Evolutionary conservation across 2,888 invertebrate species (phyloP).

Genomic region (Oscheius sp.): DNA sequence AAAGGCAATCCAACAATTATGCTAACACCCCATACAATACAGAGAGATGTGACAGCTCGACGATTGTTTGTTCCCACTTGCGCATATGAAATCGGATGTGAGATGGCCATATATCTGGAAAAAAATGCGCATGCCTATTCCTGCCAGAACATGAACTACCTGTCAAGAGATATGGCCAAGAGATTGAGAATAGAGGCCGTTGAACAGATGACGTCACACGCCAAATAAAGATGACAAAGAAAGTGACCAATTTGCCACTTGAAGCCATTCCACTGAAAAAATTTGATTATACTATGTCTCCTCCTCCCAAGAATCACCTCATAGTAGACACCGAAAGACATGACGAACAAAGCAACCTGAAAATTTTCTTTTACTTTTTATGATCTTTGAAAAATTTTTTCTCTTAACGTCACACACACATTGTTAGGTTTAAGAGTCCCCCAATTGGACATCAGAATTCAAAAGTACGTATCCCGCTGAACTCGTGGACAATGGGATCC

Average conservation of each 20-base stretch:
- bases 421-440: conserved; percentile 9
- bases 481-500: conserved; percentile 15
- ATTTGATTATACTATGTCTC: not conserved
- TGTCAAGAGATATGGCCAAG: conserved; percentile 96
- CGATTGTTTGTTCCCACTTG: conserved; percentile 63
- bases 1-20: conserved; percentile 95
- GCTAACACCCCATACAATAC: conserved; percentile 92
- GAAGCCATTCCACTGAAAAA: conserved; percentile 71
- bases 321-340: conserved; percentile 98
- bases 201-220: conserved; percentile 95
- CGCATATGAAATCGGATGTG: conserved; percentile 67
- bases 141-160: conserved; percentile 75
- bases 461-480: conserved; percentile 26
- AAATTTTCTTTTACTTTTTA: conserved; percentile 24
- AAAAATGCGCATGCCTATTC: not conserved
- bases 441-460: conserved; percentile 28
- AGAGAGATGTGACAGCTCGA: conserved; percentile 91
- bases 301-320: conserved; percentile 78
- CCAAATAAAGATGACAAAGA: conserved; percentile 95
- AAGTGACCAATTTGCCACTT: conserved; percentile 87
- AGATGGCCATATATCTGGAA: conserved; percentile 64
- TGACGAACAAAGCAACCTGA: conserved; percentile 90
- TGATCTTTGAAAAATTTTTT: not conserved
- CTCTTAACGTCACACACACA: not conserved
- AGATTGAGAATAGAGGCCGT: conserved; percentile 97